Conservation (phyloP, 2,113 vertebrate species). For the Paradisaea rubra region DNA sequence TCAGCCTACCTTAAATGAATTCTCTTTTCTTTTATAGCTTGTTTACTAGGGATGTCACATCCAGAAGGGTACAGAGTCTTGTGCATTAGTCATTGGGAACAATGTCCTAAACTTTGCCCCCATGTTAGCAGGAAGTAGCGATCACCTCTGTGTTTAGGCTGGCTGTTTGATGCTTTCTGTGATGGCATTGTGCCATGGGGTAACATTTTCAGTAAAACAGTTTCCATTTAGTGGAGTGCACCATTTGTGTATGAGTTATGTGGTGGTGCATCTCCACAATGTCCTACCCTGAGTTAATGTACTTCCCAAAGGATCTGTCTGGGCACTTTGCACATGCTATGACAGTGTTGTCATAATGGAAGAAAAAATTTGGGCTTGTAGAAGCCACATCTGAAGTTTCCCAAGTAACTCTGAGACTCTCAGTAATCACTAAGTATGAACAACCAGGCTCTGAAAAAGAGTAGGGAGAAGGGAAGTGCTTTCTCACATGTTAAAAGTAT, state of each 20-base stretch:
- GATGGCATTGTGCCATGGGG: neutral
- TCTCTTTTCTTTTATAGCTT: neutral
- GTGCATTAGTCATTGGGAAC: neutral
- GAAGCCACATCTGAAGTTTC: neutral
- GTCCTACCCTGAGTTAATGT: accelerated
- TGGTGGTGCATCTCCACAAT: neutral
- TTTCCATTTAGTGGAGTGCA: neutral
- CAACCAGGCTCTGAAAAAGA: neutral
- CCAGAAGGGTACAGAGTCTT: neutral
- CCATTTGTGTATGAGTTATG: neutral
- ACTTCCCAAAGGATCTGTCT: neutral
- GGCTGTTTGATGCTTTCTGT: neutral
- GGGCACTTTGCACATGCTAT: accelerated
- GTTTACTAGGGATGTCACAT: neutral
- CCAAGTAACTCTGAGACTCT: neutral
- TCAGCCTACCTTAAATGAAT: neutral
- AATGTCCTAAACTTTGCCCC: neutral
- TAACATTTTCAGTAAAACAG: neutral
- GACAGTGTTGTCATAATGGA: neutral
- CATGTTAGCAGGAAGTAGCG: neutral
- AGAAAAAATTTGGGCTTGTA: neutral
- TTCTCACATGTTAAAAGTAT: neutral
- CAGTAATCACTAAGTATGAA: neutral
- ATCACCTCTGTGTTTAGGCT: neutral
- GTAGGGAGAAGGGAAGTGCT: neutral